These are phyloP conservation scores for Oceanodroma leucorhoa DNA, from an alignment of 2,797 vertebrate species.

Conservation along the genomic window DNA sequence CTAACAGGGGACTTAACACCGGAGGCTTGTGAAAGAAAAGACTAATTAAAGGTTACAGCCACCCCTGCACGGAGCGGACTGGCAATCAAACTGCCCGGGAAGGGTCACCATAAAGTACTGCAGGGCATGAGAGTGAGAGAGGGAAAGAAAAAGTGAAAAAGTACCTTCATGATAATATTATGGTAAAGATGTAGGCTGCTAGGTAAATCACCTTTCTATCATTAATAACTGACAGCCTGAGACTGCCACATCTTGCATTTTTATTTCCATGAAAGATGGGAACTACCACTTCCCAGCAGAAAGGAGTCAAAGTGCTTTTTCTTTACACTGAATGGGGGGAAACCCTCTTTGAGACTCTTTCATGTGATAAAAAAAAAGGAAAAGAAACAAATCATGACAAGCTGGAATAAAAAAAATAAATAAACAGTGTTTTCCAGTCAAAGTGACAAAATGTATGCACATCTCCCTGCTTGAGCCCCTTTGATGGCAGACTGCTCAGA, in stretches of 20 bases:
- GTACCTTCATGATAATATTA: not conserved
- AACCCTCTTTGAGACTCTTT: not conserved
- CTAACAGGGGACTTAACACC: not conserved
- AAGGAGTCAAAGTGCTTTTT: not conserved
- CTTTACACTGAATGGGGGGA: not conserved
- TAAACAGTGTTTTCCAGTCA: not conserved
- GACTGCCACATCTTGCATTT: not conserved
- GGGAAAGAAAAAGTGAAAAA: not conserved
- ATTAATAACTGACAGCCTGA: not conserved
- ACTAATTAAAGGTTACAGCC: not conserved
- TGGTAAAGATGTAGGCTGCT: not conserved
- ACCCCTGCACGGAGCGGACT: accelerated
- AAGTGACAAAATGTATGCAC: not conserved
- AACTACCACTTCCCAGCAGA: not conserved
- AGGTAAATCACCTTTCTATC: not conserved
- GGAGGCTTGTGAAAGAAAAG: not conserved
- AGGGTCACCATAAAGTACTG: not conserved
- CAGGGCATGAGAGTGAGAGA: not conserved
- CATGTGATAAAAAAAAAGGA: not conserved
- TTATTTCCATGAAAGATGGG: not conserved
- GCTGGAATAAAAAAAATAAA: not conserved
- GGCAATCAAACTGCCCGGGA: not conserved
- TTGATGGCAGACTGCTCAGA: not conserved
- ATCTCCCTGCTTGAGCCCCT: not conserved
- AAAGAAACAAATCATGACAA: not conserved